Evolutionary conservation across 2,797 vertebrate species (phyloP).

Genomic region (Rhabdophis nuchalis): DNA sequence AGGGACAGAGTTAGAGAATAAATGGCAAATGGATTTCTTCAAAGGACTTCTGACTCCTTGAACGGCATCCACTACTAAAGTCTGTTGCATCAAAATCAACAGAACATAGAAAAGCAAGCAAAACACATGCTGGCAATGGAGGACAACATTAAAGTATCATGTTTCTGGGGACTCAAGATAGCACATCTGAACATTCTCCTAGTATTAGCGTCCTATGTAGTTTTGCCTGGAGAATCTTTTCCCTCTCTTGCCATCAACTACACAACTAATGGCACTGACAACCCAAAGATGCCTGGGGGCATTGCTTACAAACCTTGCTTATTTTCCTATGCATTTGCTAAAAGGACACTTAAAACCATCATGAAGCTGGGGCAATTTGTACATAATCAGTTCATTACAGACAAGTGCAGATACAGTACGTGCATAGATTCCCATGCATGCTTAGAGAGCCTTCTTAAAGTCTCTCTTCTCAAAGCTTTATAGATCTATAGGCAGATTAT

Average conservation of each 20-base stretch:
- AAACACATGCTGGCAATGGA: not conserved
- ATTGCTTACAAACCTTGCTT: not conserved
- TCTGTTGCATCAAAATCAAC: not conserved
- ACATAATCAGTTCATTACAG: slow-evolving; percentile 45
- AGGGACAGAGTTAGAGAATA: not conserved
- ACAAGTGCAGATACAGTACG: slow-evolving; percentile 21
- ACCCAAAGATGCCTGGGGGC: not conserved
- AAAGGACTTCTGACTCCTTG: not conserved
- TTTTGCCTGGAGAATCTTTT: not conserved
- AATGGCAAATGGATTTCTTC: not conserved
- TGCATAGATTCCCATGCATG: slow-evolving; percentile 42
- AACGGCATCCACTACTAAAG: not conserved
- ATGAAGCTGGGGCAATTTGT: slow-evolving; percentile 1
- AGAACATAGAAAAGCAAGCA: not conserved
- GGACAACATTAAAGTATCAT: not conserved
- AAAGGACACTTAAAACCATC: not conserved
- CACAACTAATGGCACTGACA: not conserved
- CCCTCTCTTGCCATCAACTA: not conserved
- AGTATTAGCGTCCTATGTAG: not conserved
- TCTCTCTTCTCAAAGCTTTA: slow-evolving; percentile 29
- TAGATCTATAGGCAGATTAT: slow-evolving; percentile 10
- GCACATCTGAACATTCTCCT: not conserved
- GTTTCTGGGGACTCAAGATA: not conserved
- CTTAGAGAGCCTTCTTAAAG: slow-evolving; percentile 30
- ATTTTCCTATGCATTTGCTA: not conserved